Conservation (phyloP, 2,797 vertebrate genomes). For the Hylomyscus alleni region DNA sequence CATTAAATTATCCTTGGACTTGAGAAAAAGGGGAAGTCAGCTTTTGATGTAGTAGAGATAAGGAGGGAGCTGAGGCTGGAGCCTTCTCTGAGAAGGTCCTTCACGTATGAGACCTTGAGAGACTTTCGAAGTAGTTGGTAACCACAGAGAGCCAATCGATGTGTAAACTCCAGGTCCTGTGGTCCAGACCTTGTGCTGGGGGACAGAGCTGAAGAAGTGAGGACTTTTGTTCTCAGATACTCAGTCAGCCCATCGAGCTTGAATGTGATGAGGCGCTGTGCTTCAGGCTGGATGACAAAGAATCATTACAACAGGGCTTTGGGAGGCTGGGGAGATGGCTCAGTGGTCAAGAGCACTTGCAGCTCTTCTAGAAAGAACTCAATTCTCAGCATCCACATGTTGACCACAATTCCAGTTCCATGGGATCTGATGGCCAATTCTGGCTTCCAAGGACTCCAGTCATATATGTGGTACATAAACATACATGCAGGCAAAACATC, state of each 20-base stretch:
- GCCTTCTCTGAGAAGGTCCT: neutral
- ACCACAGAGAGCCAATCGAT: neutral
- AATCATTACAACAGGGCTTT: neutral
- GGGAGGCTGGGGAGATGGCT: neutral
- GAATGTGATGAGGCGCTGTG: neutral
- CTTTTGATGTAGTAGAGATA: neutral
- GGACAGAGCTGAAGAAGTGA: neutral
- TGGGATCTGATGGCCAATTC: neutral
- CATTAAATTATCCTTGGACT: neutral
- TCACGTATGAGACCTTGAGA: neutral
- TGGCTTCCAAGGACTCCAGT: neutral
- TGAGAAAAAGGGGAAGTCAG: neutral
- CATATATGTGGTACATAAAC: neutral
- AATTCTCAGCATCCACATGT: neutral
- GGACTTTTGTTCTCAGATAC: neutral
- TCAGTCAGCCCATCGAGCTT: neutral
- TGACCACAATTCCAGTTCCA: neutral
- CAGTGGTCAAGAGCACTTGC: neutral
- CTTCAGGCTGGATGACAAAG: neutral
- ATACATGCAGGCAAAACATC: neutral
- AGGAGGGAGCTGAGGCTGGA: neutral
- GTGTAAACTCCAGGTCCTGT: accelerated
- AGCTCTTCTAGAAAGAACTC: neutral
- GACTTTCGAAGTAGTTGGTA: neutral
- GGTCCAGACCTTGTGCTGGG: neutral